Conservation (phyloP, 2,113 vertebrate genomes). For the Leucosticte australis region DNA sequence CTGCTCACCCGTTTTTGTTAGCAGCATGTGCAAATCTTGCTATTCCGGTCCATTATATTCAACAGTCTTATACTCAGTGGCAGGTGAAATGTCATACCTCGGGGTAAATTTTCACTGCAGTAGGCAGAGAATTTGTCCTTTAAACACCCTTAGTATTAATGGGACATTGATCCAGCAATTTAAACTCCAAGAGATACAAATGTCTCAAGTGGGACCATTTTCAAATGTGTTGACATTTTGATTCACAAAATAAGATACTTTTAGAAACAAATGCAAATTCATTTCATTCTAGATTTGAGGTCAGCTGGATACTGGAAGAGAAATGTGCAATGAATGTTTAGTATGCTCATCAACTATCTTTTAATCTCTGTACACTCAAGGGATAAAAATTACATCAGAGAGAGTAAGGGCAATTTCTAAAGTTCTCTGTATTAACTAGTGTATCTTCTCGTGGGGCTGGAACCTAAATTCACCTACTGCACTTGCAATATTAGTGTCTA, state of each 20-base stretch:
- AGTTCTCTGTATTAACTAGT: background rate
- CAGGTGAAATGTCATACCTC: constrained; percentile 47
- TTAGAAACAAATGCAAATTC: constrained; percentile 41
- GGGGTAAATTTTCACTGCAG: constrained; percentile 49
- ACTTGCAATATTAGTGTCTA: background rate
- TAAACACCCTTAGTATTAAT: constrained; percentile 53
- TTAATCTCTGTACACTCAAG: background rate
- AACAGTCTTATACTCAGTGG: background rate
- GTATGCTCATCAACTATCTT: background rate
- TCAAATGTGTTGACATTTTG: constrained; percentile 40
- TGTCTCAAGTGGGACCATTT: background rate
- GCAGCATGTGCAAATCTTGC: constrained; percentile 18
- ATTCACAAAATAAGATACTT: constrained; percentile 39
- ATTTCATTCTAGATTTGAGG: constrained; percentile 31
- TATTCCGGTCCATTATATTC: constrained; percentile 27
- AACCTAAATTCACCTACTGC: background rate
- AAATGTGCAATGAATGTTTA: constrained; percentile 23
- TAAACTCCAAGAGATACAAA: constrained; percentile 31
- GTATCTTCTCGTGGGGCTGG: background rate
- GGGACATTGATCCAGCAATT: constrained; percentile 48
- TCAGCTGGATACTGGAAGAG: constrained; percentile 15
- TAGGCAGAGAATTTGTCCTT: constrained; percentile 62
- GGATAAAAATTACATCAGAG: background rate
- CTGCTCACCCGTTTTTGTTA: background rate
- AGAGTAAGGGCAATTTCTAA: constrained; percentile 19